Conservation (phyloP, 2,888 invertebrate species). For the Lomographa bimaculata region DNA sequence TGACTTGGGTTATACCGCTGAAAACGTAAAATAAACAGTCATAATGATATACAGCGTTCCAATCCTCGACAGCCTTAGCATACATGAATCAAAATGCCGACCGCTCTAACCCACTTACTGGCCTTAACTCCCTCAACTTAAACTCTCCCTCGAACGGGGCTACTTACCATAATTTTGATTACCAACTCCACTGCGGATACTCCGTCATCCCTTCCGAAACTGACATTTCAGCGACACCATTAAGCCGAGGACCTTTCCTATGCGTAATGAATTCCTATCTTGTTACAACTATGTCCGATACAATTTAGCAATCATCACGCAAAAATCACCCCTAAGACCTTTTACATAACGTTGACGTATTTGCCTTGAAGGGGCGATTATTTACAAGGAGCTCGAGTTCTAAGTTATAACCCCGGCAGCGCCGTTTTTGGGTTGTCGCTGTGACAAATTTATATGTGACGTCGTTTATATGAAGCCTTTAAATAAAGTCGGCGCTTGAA, state of each 20-base stretch:
- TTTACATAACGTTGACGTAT: constrained; percentile 33
- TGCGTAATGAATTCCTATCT: constrained; percentile 64
- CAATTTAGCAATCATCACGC: constrained; percentile 38
- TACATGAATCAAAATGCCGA: constrained; percentile 12
- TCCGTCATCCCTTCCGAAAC: constrained; percentile 32
- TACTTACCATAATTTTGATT: constrained; percentile 29
- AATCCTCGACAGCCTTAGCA: constrained; percentile 2
- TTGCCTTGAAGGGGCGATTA: constrained; percentile 42
- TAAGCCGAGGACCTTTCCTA: constrained; percentile 50
- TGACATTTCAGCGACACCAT: constrained; percentile 51
- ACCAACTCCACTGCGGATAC: constrained; percentile 21
- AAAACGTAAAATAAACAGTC: no score
- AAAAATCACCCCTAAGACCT: constrained; percentile 36
- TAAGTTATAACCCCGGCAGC: constrained; percentile 51
- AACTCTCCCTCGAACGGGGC: constrained; percentile 13
- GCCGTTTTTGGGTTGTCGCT: constrained; percentile 52
- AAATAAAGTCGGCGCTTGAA: constrained; percentile 46
- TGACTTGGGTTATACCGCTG: no score
- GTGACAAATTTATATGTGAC: constrained; percentile 61
- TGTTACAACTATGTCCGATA: constrained; percentile 42
- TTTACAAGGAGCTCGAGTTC: constrained; percentile 48
- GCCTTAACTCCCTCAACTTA: constrained; percentile 15
- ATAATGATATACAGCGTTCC: no score
- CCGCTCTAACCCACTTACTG: constrained; percentile 3
- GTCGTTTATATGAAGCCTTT: constrained; percentile 47